Conservation (phyloP, 2,797 vertebrate genomes). For the Sebastes miniatus region DNA sequence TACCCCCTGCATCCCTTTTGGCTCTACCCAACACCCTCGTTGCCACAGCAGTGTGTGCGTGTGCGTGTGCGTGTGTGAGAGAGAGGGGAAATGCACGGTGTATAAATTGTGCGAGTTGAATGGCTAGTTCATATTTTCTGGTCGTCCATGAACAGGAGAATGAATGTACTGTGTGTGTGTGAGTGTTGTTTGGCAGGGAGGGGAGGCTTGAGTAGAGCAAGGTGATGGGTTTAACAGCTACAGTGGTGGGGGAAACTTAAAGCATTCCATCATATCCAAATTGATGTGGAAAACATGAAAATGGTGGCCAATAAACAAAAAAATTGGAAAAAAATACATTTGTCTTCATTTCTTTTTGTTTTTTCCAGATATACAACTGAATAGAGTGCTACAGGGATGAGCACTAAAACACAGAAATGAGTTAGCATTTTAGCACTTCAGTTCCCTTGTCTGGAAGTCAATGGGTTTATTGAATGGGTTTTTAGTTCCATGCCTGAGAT, state of each 20-base stretch:
- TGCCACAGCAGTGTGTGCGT: constrained; percentile 8
- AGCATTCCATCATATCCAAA: constrained; percentile 89
- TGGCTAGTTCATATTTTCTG: constrained; percentile 29
- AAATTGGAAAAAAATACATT: constrained; percentile 18
- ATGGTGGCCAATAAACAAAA: constrained; percentile 93
- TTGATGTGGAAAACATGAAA: constrained; percentile 83
- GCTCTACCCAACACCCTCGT: constrained; percentile 51
- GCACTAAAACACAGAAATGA: too few relatives aligned
- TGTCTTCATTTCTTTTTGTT: neutral
- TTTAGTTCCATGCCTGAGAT: too few relatives aligned
- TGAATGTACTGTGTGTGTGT: constrained; percentile 25
- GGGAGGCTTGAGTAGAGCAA: constrained; percentile 49
- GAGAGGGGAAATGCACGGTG: neutral
- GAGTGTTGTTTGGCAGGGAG: constrained; percentile 10
- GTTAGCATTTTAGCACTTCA: too few relatives aligned
- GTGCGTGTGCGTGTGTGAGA: neutral
- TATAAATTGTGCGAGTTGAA: constrained; percentile 2
- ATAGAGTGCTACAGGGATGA: too few relatives aligned
- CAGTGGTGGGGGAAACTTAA: constrained; percentile 64
- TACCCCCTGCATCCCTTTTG: constrained; percentile 44
- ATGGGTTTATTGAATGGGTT: too few relatives aligned
- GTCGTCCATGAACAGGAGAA: constrained; percentile 38
- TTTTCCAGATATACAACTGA: neutral
- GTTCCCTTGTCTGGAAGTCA: too few relatives aligned
- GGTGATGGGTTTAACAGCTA: constrained; percentile 54